Base-by-base conservation (phyloP, 2,113 vertebrate species). In the Lasiurus borealis region DNA sequence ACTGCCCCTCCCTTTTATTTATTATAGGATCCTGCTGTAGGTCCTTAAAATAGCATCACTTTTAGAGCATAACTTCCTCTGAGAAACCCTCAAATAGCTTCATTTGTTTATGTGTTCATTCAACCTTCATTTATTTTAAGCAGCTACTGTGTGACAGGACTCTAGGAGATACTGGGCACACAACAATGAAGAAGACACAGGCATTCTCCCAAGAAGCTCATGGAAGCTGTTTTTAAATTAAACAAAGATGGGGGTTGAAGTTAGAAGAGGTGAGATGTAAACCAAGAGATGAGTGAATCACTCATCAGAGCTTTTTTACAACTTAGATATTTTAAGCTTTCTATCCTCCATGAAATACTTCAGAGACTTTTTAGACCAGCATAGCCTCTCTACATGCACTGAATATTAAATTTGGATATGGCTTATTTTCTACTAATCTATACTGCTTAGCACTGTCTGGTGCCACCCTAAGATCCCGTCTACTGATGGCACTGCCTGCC, bases 301-400 rank as follows among this genome's bases (percentile, higher is more conserved):
- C 68, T 82, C 31, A 80, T 57, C 36, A 93, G 50, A 78, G 27
- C 66, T 81, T 87, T 92, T 62, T 75, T 29, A 18, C 62, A 82
- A 81, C 62, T 15, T 46, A 21, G 44, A 71, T 71, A 62, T 31
- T 40, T 54, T 48, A 93, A 78, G 18, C 34, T 81, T 78, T 73
- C 62, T 25, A 66, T 48, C 6, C 68, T 85, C 75, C 44, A 31
- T 44, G n/a, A 87, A 69, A 68, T n/a, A 36, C 52, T 72, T 71
- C 54, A 54, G 76, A 86, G 81, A 59, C 25, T 57, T 93, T 84
- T 86, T 66, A 93, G 72, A 34, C 10, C 21, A 83, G 85, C 52
- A 59, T 0, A 68, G 25, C 54, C 40, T 84, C 31, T 89, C 48
- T n/a, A 19, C 29, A 83, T 8, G 14, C 34, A 52, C 25, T 31